Conservation (phyloP, 1,140 invertebrate species). For the Whitmania pigra region DNA sequence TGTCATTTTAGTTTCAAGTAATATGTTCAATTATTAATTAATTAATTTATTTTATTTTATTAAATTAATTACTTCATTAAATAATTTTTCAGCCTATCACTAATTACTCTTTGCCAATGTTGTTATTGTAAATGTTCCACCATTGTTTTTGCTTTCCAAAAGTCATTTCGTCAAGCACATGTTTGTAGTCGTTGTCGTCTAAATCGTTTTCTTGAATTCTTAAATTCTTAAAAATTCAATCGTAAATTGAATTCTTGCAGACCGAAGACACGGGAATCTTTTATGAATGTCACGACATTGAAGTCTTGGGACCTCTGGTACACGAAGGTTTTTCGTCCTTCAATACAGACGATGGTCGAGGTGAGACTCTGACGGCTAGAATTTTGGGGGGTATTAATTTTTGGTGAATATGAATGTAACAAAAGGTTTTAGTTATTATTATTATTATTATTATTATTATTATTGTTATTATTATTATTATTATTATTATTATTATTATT, state of each 20-base stretch:
- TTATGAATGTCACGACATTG: neutral
- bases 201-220: too few species aligned
- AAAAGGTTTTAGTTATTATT: too few species aligned
- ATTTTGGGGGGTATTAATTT: neutral
- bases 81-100: neutral
- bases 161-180: neutral
- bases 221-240: too few species aligned
- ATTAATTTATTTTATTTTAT: too few species aligned
- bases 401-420: too few species aligned
- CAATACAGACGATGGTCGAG: neutral
- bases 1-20: too few species aligned
- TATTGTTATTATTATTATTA: too few species aligned
- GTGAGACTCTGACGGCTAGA: neutral
- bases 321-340: neutral
- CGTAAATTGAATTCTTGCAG: neutral
- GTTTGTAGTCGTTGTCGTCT: neutral
- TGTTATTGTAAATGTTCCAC: neutral
- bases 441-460: too few species aligned
- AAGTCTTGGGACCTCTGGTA: constrained; percentile 1
- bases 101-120: neutral
- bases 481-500: too few species aligned
- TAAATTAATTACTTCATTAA: too few species aligned
- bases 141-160: neutral
- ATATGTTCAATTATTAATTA: too few species aligned
- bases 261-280: neutral